Base-by-base conservation (phyloP, 2,888 invertebrate species). In the Drosophila demipolita region DNA sequence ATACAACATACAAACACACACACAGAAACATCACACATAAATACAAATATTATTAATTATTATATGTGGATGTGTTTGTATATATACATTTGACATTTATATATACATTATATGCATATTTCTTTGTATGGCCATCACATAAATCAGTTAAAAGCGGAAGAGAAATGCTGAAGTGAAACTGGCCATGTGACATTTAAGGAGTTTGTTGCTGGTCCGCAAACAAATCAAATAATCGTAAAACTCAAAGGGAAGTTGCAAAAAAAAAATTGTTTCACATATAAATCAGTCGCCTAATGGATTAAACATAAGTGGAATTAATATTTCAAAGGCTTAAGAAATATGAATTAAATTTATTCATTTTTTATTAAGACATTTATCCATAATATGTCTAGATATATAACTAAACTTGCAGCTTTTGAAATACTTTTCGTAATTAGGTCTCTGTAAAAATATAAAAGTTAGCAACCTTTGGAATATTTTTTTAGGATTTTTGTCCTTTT, bases 151-250 rank as follows among this genome's bases (percentile, higher is more conserved):
- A 71, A 71, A 82, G 54, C 87, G 84, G 84, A 84, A 84, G 78
- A 72, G 82, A 84, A 84, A 84, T 89, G 85, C 79, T 82, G 26
- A 87, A 89, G 84, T 74, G 81, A 74, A 89, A 84, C 84, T 87
- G 89, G 87, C 84, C 84, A 87, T 84, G 87, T 79, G 84, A 84
- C 84, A 84, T 68, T 84, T 87, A 89, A 87, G 84, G 76, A 63
- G 73, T 63, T 82, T 78, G 77, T 63, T 12, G 38, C n/a, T 7
- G 52, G 50, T 40, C 57, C 55, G 65, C 60, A 60, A 72, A 66
- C 81, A 80, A 73, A 78, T 80, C 78, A 78, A 78, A 80, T 77
- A 78, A 80, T 77, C 78, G 59, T 80, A 76, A 73, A 71, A 63
- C 49, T 66, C 38, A 65, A 63, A 53, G 50, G 77, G 79, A 80